phyloP scores from a whole-genome alignment of 1,140 invertebrate genomes.

The Drosophila bipectinata region DNA sequence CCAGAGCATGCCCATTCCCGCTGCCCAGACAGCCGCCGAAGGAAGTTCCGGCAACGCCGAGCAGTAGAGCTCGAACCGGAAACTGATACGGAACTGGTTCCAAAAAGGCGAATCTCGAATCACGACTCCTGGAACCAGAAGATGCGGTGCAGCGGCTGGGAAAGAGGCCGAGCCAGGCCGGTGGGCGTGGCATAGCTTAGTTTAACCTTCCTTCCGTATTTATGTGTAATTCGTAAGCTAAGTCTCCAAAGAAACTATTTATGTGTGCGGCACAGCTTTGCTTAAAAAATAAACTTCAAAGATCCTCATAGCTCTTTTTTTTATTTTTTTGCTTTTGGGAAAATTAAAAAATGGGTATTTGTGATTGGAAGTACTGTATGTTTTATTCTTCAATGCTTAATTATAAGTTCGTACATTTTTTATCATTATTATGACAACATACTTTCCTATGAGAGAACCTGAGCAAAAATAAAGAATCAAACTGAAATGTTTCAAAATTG shows the following conservation, averaged over 20 bases:
- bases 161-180: constrained; percentile 6
- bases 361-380: constrained; percentile 50
- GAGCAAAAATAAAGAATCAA: constrained; percentile 6
- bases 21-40: constrained; percentile 63
- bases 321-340: not conserved
- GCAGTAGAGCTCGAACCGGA: constrained; percentile 26
- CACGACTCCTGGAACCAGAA: not conserved
- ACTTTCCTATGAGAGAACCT: constrained; percentile 20
- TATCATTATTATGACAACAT: not conserved
- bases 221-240: constrained; percentile 72
- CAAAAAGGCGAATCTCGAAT: not conserved
- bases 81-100: constrained; percentile 4
- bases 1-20: constrained; percentile 63
- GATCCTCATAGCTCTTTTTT: constrained; percentile 48
- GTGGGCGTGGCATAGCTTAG: constrained; percentile 49
- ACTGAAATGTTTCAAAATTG: not conserved
- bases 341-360: not conserved
- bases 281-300: constrained; percentile 72
- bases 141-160: constrained; percentile 35
- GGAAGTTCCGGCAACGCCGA: constrained; percentile 23
- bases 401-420: constrained; percentile 5
- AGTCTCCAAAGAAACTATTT: constrained; percentile 61
- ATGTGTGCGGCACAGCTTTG: constrained; percentile 59
- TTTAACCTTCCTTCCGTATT: constrained; percentile 65
- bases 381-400: constrained; percentile 15